phyloP scores from a whole-genome alignment of 2,888 invertebrate genomes.

The Parnassius apollo region DNA sequence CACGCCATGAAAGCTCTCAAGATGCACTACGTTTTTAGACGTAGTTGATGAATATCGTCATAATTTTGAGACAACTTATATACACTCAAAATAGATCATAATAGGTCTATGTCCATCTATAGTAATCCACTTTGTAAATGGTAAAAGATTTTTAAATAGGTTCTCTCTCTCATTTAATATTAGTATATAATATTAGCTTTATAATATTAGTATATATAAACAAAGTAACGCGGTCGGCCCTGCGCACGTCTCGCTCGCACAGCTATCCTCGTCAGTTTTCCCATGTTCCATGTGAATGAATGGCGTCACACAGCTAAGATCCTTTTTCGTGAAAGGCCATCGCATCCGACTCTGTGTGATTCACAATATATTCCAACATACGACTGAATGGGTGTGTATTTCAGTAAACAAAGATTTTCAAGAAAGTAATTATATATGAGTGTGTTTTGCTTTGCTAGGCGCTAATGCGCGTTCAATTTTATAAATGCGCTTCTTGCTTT shows the following conservation, averaged over 20 bases:
- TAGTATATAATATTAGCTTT: too few species aligned
- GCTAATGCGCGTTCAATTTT: slow-evolving; percentile 22
- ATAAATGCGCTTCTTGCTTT: slow-evolving; percentile 16
- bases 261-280: slow-evolving; percentile 53
- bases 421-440: slow-evolving; percentile 27
- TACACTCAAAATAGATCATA: too few species aligned
- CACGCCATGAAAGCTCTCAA: too few species aligned
- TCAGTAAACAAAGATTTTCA: slow-evolving; percentile 27
- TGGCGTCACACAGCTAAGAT: slow-evolving; percentile 56
- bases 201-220: not conserved
- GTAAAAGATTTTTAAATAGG: too few species aligned
- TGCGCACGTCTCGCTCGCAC: slow-evolving; percentile 44
- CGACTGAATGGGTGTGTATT: slow-evolving; percentile 27
- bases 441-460: slow-evolving; percentile 19
- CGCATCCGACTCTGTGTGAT: slow-evolving; percentile 35
- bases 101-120: too few species aligned
- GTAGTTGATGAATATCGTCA: too few species aligned
- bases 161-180: too few species aligned
- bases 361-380: slow-evolving; percentile 36
- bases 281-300: slow-evolving; percentile 66
- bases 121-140: too few species aligned
- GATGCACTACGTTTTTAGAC: too few species aligned
- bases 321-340: slow-evolving; percentile 67
- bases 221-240: slow-evolving; percentile 38
- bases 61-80: too few species aligned